Evolutionary conservation across 2,113 vertebrate genomes (phyloP).

Genomic region (Ailurus styani): DNA sequence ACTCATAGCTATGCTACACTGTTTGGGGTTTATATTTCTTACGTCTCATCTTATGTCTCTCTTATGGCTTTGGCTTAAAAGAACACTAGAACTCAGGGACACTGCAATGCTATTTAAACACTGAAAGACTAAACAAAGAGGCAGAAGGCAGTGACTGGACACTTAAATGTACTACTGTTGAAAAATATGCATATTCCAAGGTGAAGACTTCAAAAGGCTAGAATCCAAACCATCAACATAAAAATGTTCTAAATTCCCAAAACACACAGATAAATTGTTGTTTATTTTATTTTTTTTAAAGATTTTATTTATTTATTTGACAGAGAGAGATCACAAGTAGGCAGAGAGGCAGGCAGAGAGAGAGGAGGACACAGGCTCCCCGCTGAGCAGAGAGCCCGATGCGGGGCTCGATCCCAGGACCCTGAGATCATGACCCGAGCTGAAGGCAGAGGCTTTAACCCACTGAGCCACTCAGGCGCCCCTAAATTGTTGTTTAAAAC

Average conservation of each 20-base stretch:
- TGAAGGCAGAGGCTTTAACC: too few relatives aligned
- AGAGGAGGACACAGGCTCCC: too few relatives aligned
- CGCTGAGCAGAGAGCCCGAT: too few relatives aligned
- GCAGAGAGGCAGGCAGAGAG: too few relatives aligned
- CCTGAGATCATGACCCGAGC: too few relatives aligned
- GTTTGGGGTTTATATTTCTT: not conserved
- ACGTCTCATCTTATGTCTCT: too few relatives aligned
- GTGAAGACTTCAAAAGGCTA: not conserved
- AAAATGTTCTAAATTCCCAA: not conserved
- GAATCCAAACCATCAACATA: not conserved
- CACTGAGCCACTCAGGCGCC: too few relatives aligned
- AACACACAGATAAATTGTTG: not conserved
- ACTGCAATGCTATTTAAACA: not conserved
- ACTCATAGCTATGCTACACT: not conserved
- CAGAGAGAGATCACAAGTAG: too few relatives aligned
- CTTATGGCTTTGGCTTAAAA: not conserved
- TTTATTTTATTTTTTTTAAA: too few relatives aligned
- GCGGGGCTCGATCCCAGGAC: too few relatives aligned
- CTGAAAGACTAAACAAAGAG: slow-evolving; percentile 10
- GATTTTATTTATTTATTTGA: too few relatives aligned
- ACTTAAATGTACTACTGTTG: not conserved
- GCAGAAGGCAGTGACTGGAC: not conserved
- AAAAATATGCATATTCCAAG: not conserved
- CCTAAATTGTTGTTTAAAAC: too few relatives aligned
- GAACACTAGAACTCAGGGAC: not conserved